A percentile compares a stretch with the other conserved stretches of the same genome.
These are phyloP conservation scores for Leptodirus hochenwartii DNA, from an alignment of 2,888 invertebrate species.

Conservation along the genomic window DNA sequence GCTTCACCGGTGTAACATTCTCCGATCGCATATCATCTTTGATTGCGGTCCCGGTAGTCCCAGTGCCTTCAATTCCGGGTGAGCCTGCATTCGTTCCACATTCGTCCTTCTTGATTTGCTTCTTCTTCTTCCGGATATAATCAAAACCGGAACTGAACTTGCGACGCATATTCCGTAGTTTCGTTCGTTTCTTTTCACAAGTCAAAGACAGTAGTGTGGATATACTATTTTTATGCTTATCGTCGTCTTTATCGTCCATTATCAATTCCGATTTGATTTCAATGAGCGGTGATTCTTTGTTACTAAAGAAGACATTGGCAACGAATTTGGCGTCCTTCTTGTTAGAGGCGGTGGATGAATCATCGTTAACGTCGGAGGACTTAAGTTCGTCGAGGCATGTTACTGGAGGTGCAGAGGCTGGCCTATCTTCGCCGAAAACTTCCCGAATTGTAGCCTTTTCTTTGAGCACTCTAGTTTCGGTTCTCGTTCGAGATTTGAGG, in stretches of 20 bases:
- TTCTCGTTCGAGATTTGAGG: conserved; percentile 53
- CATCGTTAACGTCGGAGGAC: conserved; percentile 10
- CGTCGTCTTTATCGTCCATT: conserved; percentile 25
- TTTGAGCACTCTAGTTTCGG: conserved; percentile 52
- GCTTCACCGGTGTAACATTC: conserved; percentile 25
- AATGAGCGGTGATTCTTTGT: conserved; percentile 31
- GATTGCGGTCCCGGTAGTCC: conserved; percentile 8
- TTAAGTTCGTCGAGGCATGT: conserved; percentile 32
- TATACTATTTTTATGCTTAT: conserved; percentile 23
- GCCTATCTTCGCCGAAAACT: conserved; percentile 64
- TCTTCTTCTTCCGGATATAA: conserved; percentile 79
- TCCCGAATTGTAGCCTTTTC: conserved; percentile 63
- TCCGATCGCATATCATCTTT: conserved; percentile 16
- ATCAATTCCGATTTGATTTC: conserved; percentile 18
- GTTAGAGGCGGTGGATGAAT: conserved; percentile 17
- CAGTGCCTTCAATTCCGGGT: conserved; percentile 1
- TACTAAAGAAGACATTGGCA: conserved; percentile 23
- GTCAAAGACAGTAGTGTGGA: conserved; percentile 8
- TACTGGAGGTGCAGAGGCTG: conserved; percentile 64
- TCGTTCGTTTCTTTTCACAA: conserved; percentile 31
- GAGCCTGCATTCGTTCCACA: conserved; percentile 1
- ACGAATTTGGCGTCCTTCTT: too few relatives aligned
- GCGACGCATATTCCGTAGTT: conserved; percentile 46
- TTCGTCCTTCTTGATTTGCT: conserved; percentile 41
- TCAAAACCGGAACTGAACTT: conserved; percentile 75